Base-by-base conservation (phyloP, 2,888 invertebrate species). In the Criorhina ranunculi region DNA sequence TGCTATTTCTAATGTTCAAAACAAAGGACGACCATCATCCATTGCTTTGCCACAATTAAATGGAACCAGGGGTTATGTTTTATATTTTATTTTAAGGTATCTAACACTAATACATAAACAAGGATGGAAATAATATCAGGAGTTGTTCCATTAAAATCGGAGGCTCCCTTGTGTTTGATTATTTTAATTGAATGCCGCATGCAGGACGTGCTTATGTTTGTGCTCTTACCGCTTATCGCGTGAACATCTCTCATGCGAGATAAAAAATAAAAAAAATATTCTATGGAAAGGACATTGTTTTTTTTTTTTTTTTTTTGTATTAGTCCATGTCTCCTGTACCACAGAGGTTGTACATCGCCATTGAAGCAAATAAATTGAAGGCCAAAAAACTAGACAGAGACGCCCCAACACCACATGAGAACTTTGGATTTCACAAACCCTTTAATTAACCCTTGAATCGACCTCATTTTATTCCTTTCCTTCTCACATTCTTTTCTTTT, bases 101-200 rank as follows among this genome's bases (percentile, higher is more conserved):
- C 24, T 40, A 55, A 53, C 31, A 15, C 42, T 8, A 17, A 40
- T 11, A 51, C 33, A 51, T 33, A 59, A 46, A n/a, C n/a, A n/a
- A 17, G 42, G 12, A 66, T 15, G 51, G 72, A 53, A 49, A 78
- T 64, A 82, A 77, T 77, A 82, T 59, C 59, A 64, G 35, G 53
- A 64, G 33, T 42, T 40, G 31, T 4, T 51, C 51, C 53, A 60
- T 60, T 66, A 67, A 37, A 53, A 64, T 17, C 29, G 53, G 37
- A 15, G 24, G 40, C 53, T 37, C 60, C 24, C 55, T 19, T 11
- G 69, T 73, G 60, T 57, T 69, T 70, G 80, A 70, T 70, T 75
- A 72, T 76, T 75, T 85, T 85, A 85, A 85, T 80, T 80, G 85
- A 85, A 62, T 46, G 62, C 70, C 37, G 29, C 78, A 70, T 70